Percentiles rank a stretch among this genome's conserved stretches.
Evolutionary conservation across 2,797 vertebrate genomes (phyloP).

Genomic region (Vireo griseus): DNA sequence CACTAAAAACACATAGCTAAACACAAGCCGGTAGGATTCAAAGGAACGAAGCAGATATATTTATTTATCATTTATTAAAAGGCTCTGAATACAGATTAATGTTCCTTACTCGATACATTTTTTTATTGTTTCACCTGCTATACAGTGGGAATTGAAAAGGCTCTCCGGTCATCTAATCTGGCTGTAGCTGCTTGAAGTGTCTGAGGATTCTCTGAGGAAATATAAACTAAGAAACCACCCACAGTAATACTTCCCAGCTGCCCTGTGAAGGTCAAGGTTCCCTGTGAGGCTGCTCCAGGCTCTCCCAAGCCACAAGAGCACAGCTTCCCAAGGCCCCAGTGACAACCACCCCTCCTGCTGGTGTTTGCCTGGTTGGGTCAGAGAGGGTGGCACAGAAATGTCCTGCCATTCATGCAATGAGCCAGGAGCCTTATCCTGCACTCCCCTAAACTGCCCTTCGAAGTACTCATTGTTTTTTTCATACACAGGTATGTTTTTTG

Average conservation of each 20-base stretch:
- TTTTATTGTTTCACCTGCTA: constrained; percentile 72
- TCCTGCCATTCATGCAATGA: neutral
- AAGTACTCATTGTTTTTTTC: neutral
- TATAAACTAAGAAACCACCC: constrained; percentile 31
- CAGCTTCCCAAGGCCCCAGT: accelerated
- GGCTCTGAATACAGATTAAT: constrained; percentile 48
- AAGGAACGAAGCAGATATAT: constrained; percentile 42
- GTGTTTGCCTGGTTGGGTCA: neutral
- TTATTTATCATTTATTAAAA: constrained; percentile 67
- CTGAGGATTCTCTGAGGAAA: constrained; percentile 22
- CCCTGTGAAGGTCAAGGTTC: neutral
- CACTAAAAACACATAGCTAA: constrained; percentile 67
- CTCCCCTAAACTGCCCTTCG: neutral
- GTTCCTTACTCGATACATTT: constrained; percentile 40
- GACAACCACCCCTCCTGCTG: neutral
- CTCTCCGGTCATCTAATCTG: constrained; percentile 8
- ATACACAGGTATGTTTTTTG: neutral
- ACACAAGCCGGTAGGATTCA: constrained; percentile 20
- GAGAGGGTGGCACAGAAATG: neutral
- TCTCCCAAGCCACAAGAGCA: neutral
- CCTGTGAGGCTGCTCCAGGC: neutral
- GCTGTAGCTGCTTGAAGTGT: constrained; percentile 21
- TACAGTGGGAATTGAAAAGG: constrained; percentile 30
- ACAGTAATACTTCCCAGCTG: neutral
- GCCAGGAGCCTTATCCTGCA: neutral